Base-by-base conservation (phyloP, 1,140 invertebrate species). In the Saccostrea cuccullata region DNA sequence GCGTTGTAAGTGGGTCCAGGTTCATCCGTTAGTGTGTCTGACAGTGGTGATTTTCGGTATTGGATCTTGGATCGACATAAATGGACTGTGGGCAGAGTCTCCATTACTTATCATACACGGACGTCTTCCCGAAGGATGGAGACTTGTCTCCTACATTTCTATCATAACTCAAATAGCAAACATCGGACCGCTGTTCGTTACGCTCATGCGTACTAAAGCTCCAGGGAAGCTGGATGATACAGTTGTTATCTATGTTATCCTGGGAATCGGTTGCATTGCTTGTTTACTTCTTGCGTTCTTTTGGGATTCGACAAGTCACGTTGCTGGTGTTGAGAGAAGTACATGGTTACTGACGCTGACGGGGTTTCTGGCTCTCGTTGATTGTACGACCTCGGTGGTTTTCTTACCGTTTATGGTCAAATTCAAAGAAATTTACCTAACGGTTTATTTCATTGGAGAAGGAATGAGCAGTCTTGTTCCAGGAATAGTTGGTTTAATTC, bases 351-450 rank as follows among this genome's bases (percentile, higher is more conserved):
- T 98, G 4, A 92, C 96, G 26, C 91, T 98, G 0, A 97, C 97
- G 60, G 98, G 98, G 92, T 96, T 97, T 83, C 96, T 97, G 36
- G 96, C 98, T 0, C 93, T 98, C 0, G 97, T 98, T 23, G 98
- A 98, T 86, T 98, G 98, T 93, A 98, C 98, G 0, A 98, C 98
- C 91, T 98, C 98, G 0, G 98, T 98, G 55, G 95, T 96, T 0
- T 99, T 98, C 93, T 97, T 98, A 93, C 98, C 98, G 0, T 98
- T 97, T 93, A 97, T 98, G 96, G 96, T 97, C 73, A 96, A 96
- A 87, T 98, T 97, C 90, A 96, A 97, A 90, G 82, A 90, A 56
- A 96, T 97, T 23, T 98, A 96, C 91, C 93, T 97, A 58, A 96
- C 96, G 8, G 96, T 96, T 0, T 97, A 96, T 91, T 95, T 97